Evolutionary conservation across 2,113 vertebrate species (phyloP), one percentile per base, ranked within the genome.

Genomic region (Hippocampus guttulatus): DNA sequence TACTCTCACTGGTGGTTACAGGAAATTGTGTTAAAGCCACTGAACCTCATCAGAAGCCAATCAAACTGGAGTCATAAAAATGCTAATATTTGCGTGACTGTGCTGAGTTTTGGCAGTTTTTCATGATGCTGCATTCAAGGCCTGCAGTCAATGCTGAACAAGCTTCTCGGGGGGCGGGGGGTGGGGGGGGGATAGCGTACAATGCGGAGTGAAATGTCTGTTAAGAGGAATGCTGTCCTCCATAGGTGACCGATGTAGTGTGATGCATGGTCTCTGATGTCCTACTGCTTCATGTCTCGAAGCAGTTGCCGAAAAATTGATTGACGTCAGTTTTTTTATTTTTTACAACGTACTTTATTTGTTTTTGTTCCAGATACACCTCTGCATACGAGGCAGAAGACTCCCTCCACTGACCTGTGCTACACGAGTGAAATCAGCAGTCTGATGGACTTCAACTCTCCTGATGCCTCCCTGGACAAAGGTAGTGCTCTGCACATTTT

Each of bases 381-480:
- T 69, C 64, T 88, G 18, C 88, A 91, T 67, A 76, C 75, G 1
- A 86, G 84, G 73, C 88, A 85, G 84, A 91, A 90, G 73, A 76
- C 81, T 3, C 72, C 85, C 0, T 76, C 83, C 47, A 82, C 90
- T 20, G 91, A 92, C 40, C 86, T 91, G 69, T 91, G 90, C 83
- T 92, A 88, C 87, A 90, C 89, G 70, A 85, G 85, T 75, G 91
- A 93, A 84, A 88, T 92, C 83, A 92, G 87, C 81, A 92, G 90
- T 54, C 85, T 93, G 54, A 91, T 92, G 90, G 91, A 92, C 80
- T 91, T 92, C 81, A 90, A 83, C 77, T 92, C 90, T 70, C 90
- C 91, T 0, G 92, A 93, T 20, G 85, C 90, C 27, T 90, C 91
- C 1, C 80, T 93, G 67, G 91, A 93, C 85, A 93, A 92, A 91